A percentile compares a stretch with the other conserved stretches of the same genome.
These are phyloP conservation scores for Gobius niger DNA, from an alignment of 2,113 vertebrate species.

Conservation along the genomic window DNA sequence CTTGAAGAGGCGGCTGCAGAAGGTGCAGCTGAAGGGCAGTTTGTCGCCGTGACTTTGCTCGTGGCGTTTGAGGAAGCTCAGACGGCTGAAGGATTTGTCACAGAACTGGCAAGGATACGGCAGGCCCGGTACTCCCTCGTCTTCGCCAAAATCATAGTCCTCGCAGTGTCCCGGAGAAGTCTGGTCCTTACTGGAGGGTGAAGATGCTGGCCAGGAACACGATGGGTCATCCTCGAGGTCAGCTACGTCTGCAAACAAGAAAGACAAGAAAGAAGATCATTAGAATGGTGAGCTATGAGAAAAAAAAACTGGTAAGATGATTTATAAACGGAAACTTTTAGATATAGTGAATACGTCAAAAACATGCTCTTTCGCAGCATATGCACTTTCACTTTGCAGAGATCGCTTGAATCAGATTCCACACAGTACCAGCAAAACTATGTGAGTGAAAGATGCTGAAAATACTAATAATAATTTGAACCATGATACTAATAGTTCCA, in stretches of 20 bases:
- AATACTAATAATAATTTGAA: too few species aligned
- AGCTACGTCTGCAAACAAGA: constrained; percentile 81
- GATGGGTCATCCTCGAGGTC: constrained; percentile 96
- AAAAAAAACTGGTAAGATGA: too few species aligned
- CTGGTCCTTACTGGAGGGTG: constrained; percentile 98
- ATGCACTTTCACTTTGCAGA: too few species aligned
- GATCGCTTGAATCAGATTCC: too few species aligned
- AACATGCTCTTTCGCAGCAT: too few species aligned
- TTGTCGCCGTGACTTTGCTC: constrained; percentile 98
- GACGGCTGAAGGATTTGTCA: constrained; percentile 96
- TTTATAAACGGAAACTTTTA: too few species aligned
- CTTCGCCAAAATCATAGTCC: constrained; percentile 94
- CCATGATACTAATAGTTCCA: background rate
- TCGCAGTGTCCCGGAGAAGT: constrained; percentile 94
- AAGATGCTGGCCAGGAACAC: constrained; percentile 97
- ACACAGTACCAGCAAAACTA: too few species aligned
- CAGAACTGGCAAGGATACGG: constrained; percentile 98
- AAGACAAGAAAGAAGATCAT: constrained; percentile 6
- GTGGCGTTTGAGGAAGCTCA: constrained; percentile 97
- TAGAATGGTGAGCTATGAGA: constrained; percentile 2
- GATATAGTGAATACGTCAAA: too few species aligned
- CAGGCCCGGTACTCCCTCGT: constrained; percentile 90
- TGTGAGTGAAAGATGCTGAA: too few species aligned
- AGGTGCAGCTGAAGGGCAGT: constrained; percentile 96
- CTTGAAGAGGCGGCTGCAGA: constrained; percentile 96